These are phyloP conservation scores for Cygnus olor DNA, from an alignment of 2,797 vertebrate genomes.

Conservation along the genomic window DNA sequence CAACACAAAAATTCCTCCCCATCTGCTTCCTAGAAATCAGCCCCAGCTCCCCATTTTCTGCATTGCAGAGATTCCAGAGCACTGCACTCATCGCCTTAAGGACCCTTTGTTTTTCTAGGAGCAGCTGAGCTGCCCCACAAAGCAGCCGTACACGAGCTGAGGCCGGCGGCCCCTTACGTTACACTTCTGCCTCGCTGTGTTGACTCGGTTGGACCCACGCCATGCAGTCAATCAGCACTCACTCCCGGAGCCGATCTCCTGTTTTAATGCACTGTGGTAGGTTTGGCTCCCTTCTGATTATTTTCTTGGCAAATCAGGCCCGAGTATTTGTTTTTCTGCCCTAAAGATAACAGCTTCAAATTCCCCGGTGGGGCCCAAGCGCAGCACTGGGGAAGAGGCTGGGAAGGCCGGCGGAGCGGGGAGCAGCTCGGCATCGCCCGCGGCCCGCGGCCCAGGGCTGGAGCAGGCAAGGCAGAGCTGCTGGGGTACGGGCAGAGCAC, in stretches of 20 bases:
- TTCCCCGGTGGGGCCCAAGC: background rate
- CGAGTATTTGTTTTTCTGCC: background rate
- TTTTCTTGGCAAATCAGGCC: background rate
- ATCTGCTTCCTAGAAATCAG: constrained; percentile 3
- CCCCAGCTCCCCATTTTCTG: background rate
- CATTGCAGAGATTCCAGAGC: constrained; percentile 21
- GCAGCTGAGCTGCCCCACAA: background rate
- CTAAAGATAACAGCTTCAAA: background rate
- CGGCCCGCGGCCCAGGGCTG: background rate
- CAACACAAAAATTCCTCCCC: background rate
- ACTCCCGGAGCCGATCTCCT: background rate
- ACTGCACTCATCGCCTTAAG: background rate
- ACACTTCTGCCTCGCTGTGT: background rate
- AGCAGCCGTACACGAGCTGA: background rate
- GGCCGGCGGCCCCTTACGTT: background rate
- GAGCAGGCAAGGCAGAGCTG: background rate
- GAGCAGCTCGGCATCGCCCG: background rate
- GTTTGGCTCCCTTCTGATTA: constrained; percentile 16
- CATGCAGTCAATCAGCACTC: constrained; percentile 22
- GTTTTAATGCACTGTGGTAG: constrained; percentile 18
- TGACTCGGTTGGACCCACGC: background rate
- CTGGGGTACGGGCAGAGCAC: background rate
- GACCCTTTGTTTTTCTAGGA: constrained; percentile 21
- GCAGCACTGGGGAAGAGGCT: background rate
- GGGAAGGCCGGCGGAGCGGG: background rate